These are phyloP conservation scores for Rachycentron canadum DNA, from an alignment of 2,797 vertebrate genomes.

Conservation along the genomic window DNA sequence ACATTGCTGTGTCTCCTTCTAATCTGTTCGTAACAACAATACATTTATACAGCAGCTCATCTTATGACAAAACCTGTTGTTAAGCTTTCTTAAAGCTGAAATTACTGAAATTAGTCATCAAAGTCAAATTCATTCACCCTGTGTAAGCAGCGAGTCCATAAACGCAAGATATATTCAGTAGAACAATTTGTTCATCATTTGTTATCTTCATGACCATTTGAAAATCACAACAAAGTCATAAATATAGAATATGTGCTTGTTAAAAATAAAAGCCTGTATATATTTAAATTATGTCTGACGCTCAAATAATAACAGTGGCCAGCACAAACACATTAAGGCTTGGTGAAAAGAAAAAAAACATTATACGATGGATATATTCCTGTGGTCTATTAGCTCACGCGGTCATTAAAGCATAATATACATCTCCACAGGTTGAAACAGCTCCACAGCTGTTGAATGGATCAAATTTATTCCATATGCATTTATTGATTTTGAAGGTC, in stretches of 20 bases:
- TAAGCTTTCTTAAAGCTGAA: neutral
- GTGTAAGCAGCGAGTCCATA: neutral
- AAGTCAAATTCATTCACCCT: conserved; percentile 15
- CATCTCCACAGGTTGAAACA: neutral
- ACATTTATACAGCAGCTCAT: neutral
- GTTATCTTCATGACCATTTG: conserved; percentile 1
- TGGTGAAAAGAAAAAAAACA: too few species aligned
- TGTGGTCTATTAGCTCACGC: neutral
- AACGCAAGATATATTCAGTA: neutral
- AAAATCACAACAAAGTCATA: neutral
- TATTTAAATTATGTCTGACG: too few species aligned
- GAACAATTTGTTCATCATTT: neutral
- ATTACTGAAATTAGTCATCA: conserved; percentile 7
- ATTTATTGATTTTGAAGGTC: neutral
- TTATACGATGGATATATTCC: neutral
- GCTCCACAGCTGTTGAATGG: neutral
- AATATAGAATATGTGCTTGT: neutral
- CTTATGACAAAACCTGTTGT: neutral
- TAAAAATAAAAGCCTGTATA: neutral
- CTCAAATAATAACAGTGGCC: neutral
- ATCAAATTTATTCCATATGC: neutral
- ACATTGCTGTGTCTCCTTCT: conserved; percentile 10
- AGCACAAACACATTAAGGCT: neutral
- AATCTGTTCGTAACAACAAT: conserved; percentile 11
- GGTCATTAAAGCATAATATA: neutral